A percentile compares a stretch with the other conserved stretches of the same genome.
These are phyloP conservation scores for Brachionus plicatilis DNA, from an alignment of 1,140 invertebrate species.

Conservation along the genomic window DNA sequence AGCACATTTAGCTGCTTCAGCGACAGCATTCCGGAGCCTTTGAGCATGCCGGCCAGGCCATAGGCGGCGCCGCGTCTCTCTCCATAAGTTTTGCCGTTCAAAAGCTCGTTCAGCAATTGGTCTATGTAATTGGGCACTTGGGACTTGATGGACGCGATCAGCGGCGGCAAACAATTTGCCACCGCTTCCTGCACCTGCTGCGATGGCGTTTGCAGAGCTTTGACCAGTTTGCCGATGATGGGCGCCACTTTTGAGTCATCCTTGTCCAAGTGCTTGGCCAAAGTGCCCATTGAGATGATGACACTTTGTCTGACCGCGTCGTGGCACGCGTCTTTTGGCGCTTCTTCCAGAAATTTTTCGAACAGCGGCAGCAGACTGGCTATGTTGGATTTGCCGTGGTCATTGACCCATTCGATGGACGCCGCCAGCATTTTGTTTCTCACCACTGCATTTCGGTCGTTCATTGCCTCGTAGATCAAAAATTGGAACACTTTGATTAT, in stretches of 20 bases:
- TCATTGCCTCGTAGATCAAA: slow-evolving; percentile 78
- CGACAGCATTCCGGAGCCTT: slow-evolving; percentile 89
- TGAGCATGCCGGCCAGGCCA: slow-evolving; percentile 64
- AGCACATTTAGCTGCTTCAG: slow-evolving; percentile 93
- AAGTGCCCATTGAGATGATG: slow-evolving; percentile 78
- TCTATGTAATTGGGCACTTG: slow-evolving; percentile 80
- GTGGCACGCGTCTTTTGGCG: slow-evolving; percentile 58
- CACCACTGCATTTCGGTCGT: slow-evolving; percentile 74
- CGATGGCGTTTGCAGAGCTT: slow-evolving; percentile 87
- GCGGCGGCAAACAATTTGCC: slow-evolving; percentile 84
- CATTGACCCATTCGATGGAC: slow-evolving; percentile 79
- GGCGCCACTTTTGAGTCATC: slow-evolving; percentile 81
- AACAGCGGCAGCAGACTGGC: slow-evolving; percentile 75
- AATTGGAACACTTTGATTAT: slow-evolving; percentile 67
- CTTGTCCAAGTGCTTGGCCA: slow-evolving; percentile 87
- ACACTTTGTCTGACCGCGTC: slow-evolving; percentile 45
- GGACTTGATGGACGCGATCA: slow-evolving; percentile 83
- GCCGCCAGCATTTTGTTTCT: slow-evolving; percentile 83
- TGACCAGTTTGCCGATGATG: slow-evolving; percentile 81
- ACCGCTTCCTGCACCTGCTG: slow-evolving; percentile 94
- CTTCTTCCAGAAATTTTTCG: slow-evolving; percentile 80
- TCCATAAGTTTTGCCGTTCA: slow-evolving; percentile 92
- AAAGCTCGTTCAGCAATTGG: slow-evolving; percentile 74
- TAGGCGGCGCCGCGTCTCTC: slow-evolving; percentile 70
- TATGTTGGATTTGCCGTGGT: slow-evolving; percentile 67